A percentile compares a stretch with the other conserved stretches of the same genome.
These are phyloP conservation scores for Tenualosa thibaudeaui DNA, from an alignment of 2,797 vertebrate genomes.

Conservation along the genomic window DNA sequence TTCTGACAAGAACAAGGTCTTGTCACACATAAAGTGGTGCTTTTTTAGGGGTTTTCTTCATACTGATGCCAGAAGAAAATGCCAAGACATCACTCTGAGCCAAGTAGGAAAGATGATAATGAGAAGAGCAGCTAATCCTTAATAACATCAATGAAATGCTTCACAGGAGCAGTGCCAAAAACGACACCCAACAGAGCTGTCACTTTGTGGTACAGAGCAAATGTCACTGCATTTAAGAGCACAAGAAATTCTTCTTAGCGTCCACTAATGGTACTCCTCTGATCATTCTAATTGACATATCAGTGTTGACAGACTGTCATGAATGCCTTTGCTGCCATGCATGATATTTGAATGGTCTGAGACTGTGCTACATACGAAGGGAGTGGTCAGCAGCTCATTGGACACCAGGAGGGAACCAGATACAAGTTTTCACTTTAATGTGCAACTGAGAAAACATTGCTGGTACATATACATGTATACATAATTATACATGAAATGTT, in stretches of 20 bases:
- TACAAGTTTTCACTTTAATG: not conserved
- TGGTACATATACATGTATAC: too few species aligned
- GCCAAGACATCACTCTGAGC: not conserved
- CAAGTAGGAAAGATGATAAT: not conserved
- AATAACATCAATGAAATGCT: not conserved
- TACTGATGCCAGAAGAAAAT: not conserved
- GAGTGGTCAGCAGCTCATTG: not conserved
- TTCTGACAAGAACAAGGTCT: not conserved
- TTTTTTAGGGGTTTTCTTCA: not conserved
- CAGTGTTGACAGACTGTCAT: not conserved
- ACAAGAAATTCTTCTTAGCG: not conserved
- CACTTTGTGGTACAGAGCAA: not conserved
- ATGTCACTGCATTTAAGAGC: not conserved
- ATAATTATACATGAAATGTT: not conserved
- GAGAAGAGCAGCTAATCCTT: not conserved
- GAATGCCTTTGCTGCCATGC: not conserved
- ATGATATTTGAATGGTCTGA: not conserved
- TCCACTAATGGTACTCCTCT: not conserved
- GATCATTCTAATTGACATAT: not conserved
- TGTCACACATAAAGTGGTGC: not conserved
- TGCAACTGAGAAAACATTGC: too few species aligned
- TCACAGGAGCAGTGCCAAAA: not conserved
- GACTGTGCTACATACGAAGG: not conserved
- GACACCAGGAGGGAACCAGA: not conserved
- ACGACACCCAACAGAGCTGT: not conserved